Base-by-base conservation (phyloP, 64 coral and sea anemone species). In the Porites lutea region DNA sequence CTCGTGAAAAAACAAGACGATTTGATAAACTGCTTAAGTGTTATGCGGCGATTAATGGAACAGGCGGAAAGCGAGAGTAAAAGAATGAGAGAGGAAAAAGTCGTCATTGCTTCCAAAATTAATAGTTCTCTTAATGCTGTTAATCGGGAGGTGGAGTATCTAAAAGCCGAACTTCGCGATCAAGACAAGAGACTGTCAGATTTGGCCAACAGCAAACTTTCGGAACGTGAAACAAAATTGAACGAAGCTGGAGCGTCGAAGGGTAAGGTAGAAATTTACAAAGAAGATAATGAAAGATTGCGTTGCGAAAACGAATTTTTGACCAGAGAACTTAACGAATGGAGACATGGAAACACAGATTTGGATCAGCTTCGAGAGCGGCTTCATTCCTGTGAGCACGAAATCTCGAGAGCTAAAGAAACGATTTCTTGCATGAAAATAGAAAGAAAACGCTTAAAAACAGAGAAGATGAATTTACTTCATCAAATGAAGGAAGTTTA, bases 21-120 rank as follows among this genome's bases (percentile, higher is more conserved):
- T 91, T 77, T 99, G 47, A 90, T 96, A 13, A 89, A 88, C 50
- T 99, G 97, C 77, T 85, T 99, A 77, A 86, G 91, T 37, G 97
- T 99, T 27, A 99, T 99, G 97, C 70, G 97, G 52, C 66, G 97
- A 46, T 89, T 99, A 19, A 99, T 99, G 97, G 97, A 99, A 73
- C 94, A 99, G 49, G 95, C 97, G 43, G 97, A 99, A 79, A 80
- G 82, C 72, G 97, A 99, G 78, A 99, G 94, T 87, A 93, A 87
- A 75, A 94, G 90, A 55, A 86, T 99, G 61, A 90, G 96, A 78
- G 94, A 99, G 21, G 97, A 99, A 37, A 99, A 99, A 79, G 90
- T 93, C 82, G 84, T 99, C 59, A 96, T 99, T 83, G 94, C 94
- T 60, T 78, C 94, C 19, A 99, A 93, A 77, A 99, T 99, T 48